These are phyloP conservation scores for Lepidocyrtinus sp. DNA, from an alignment of 2,888 invertebrate genomes.

Conservation along the genomic window DNA sequence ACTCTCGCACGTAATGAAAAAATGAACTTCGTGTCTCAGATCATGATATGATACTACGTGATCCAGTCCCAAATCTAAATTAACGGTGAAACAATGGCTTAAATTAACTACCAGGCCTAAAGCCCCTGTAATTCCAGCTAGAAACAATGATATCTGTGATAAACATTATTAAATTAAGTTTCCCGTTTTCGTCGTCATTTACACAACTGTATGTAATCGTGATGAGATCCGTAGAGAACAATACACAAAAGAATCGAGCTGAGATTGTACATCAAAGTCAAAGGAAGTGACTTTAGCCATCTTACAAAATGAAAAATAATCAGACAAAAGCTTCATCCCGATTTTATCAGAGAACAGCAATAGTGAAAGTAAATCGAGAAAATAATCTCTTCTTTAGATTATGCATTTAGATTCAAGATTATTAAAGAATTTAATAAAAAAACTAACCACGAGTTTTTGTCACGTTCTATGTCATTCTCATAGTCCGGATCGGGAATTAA, in stretches of 20 bases:
- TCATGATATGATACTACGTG: too few relatives aligned
- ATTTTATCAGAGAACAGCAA: background rate
- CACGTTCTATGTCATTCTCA: slow-evolving; percentile 69
- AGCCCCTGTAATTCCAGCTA: background rate
- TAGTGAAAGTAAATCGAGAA: background rate
- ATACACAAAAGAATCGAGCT: slow-evolving; percentile 37
- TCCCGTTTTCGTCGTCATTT: too few relatives aligned
- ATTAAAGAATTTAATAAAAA: background rate
- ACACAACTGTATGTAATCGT: background rate
- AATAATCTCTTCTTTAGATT: background rate
- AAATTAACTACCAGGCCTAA: too few relatives aligned
- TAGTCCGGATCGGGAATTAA: slow-evolving; percentile 71
- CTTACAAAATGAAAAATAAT: background rate
- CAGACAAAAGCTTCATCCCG: background rate
- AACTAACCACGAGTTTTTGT: slow-evolving; percentile 56
- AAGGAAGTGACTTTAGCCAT: slow-evolving; percentile 1
- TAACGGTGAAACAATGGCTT: too few relatives aligned
- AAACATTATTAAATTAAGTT: background rate
- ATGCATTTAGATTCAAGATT: background rate
- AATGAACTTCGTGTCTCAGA: too few relatives aligned
- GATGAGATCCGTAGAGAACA: slow-evolving; percentile 33
- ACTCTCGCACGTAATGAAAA: too few relatives aligned
- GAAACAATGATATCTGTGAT: too few relatives aligned
- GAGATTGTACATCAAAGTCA: too few relatives aligned
- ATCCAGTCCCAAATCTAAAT: too few relatives aligned